Evolutionary conservation across 2,888 invertebrate genomes (phyloP).

Genomic region (Netelia virgata): DNA sequence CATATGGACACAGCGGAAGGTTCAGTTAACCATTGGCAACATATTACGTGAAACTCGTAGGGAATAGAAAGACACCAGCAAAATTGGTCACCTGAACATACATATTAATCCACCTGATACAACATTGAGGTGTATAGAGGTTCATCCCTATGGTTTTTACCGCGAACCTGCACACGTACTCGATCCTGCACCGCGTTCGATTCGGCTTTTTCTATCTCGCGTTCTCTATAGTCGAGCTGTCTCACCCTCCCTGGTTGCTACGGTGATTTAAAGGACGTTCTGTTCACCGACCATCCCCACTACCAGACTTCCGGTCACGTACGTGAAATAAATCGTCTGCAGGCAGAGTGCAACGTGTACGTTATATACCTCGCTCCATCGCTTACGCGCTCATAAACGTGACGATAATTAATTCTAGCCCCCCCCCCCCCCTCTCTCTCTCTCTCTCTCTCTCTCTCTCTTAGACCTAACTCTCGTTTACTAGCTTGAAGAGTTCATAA

Average conservation of each 20-base stretch:
- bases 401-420: conserved; percentile 22
- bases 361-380: conserved; percentile 44
- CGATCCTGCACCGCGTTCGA: conserved; percentile 63
- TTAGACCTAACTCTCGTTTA: not conserved
- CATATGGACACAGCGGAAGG: conserved; percentile 7
- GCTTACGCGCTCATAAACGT: conserved; percentile 28
- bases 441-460: not conserved
- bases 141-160: conserved; percentile 13
- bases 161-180: conserved; percentile 31
- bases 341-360: conserved; percentile 14
- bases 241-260: conserved; percentile 58
- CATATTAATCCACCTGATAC: conserved; percentile 15
- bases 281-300: conserved; percentile 58
- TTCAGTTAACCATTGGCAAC: no score
- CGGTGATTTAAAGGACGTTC: conserved; percentile 78
- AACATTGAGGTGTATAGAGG: conserved; percentile 7
- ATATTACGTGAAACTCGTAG: conserved; percentile 48
- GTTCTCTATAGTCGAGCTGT: conserved; percentile 23
- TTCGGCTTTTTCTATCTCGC: conserved; percentile 48
- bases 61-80: conserved; percentile 36
- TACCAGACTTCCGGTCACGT: conserved; percentile 76
- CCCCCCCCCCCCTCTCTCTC: not conserved
- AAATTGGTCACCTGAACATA: conserved; percentile 8
- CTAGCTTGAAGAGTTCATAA: no score
- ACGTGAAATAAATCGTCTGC: conserved; percentile 73